phyloP scores from a whole-genome alignment of 2,113 vertebrate species.

The Poecilia latipinna region DNA sequence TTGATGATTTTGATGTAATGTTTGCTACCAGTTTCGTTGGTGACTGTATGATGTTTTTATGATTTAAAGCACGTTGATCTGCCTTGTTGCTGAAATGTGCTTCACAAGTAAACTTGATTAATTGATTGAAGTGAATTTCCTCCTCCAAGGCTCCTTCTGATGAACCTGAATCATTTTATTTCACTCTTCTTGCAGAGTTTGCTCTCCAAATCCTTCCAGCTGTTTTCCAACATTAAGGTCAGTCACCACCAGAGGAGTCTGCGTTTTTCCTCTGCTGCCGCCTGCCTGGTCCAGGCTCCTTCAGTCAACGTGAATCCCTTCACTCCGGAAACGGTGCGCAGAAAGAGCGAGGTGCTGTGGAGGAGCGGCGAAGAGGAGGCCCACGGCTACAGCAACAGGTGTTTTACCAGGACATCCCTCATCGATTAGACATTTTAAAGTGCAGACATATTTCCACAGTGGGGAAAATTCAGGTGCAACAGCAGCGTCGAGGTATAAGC shows the following conservation, averaged over 20 bases:
- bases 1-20: no score
- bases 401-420: neutral
- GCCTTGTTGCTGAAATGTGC: no score
- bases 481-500: no score
- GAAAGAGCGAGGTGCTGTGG: conserved; percentile 74
- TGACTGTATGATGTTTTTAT: no score
- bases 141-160: neutral
- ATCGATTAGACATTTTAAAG: neutral
- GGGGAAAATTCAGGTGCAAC: no score
- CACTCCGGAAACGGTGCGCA: conserved; percentile 85
- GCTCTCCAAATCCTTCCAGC: conserved; percentile 78
- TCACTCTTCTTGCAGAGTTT: conserved; percentile 75
- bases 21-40: no score
- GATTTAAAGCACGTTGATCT: no score
- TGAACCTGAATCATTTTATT: neutral
- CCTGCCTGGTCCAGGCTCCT: conserved; percentile 50
- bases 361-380: conserved; percentile 72
- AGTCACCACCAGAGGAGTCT: conserved; percentile 69
- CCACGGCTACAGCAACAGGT: conserved; percentile 64
- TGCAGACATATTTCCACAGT: no score
- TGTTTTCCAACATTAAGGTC: conserved; percentile 75
- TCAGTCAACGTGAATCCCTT: conserved; percentile 95
- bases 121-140: neutral
- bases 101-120: no score
- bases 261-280: conserved; percentile 56